Evolutionary conservation across 2,888 invertebrate genomes (phyloP), one percentile per base, ranked within the genome.

Genomic region (Fragum whitleyi): DNA sequence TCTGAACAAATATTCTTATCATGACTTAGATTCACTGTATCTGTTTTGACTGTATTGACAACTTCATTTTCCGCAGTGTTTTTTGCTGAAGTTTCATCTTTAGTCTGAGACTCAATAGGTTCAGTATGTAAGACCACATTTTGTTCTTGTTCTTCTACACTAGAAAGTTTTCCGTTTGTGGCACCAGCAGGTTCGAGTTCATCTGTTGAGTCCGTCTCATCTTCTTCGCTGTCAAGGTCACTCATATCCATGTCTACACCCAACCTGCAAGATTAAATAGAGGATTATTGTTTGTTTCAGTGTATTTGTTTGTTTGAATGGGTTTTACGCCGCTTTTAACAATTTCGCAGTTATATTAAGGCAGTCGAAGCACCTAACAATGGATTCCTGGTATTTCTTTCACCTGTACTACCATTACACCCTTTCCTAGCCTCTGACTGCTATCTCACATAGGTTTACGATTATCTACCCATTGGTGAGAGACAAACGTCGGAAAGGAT

Each of bases 161-260:
- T 16, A 19, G 47, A 9, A 3, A 16, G 16, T 47, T 19, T n/a
- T 16, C 14, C 19, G 16, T 47, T 47, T 47, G 47, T 47, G 14
- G 47, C 47, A 9, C 47, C 47, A 9, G 47, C 5, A 47, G 47
- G 16, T 47, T n/a, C 3, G 2, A 19, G 47, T n/a, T 47, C 47
- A 2, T 47, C 47, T n/a, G 47, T 3, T 16, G 16, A 14, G 47
- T 47, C 47, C 16, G 47, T 14, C 47, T 53, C 81, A 42, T 88
- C 88, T 55, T 85, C 88, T 23, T 88, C 89, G 79, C 88, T 88
- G 77, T 88, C 88, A 16, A 89, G 77, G 53, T 89, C 90, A 83
- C 88, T 87, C n/a, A 86, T 47, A n/a, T 82, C 90, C 39, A 88
- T 76, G 70, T 90, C 89, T 36, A 91, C 74, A 61, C 90, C 90